Evolutionary conservation across 2,888 invertebrate genomes (phyloP).

Genomic region (Myopa tessellatipennis): DNA sequence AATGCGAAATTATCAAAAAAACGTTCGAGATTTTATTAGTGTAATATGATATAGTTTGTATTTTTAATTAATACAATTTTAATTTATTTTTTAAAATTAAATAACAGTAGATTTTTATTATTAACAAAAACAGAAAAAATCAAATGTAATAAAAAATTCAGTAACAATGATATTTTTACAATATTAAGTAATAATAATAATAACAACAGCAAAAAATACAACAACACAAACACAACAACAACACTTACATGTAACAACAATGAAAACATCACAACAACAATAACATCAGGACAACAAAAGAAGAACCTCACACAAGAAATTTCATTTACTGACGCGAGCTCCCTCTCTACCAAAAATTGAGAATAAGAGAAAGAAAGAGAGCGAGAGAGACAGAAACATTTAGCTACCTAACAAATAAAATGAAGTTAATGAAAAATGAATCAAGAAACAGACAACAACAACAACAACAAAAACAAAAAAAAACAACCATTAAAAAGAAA

Average conservation of each 20-base stretch:
- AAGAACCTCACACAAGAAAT: slow-evolving; percentile 20
- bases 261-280: slow-evolving; percentile 41
- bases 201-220: slow-evolving; percentile 40
- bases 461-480: slow-evolving; percentile 26
- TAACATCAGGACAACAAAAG: slow-evolving; percentile 17
- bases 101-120: not conserved
- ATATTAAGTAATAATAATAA: slow-evolving; percentile 24
- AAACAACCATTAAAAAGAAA: slow-evolving; percentile 26
- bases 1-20: slow-evolving; percentile 39
- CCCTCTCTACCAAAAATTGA: too few relatives aligned
- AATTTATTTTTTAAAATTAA: not conserved
- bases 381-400: not conserved
- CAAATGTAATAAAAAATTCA: slow-evolving; percentile 26
- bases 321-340: too few relatives aligned
- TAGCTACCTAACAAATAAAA: not conserved
- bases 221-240: slow-evolving; percentile 2
- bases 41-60: slow-evolving; percentile 61
- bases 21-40: slow-evolving; percentile 42
- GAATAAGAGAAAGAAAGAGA: too few relatives aligned
- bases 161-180: slow-evolving; percentile 32
- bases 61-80: slow-evolving; percentile 47
- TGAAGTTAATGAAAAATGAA: not conserved
- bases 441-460: not conserved
- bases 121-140: not conserved
- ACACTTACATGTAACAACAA: not conserved